Evolutionary conservation across 1,140 invertebrate species (phyloP).

Genomic region (Steinernema feltiae): DNA sequence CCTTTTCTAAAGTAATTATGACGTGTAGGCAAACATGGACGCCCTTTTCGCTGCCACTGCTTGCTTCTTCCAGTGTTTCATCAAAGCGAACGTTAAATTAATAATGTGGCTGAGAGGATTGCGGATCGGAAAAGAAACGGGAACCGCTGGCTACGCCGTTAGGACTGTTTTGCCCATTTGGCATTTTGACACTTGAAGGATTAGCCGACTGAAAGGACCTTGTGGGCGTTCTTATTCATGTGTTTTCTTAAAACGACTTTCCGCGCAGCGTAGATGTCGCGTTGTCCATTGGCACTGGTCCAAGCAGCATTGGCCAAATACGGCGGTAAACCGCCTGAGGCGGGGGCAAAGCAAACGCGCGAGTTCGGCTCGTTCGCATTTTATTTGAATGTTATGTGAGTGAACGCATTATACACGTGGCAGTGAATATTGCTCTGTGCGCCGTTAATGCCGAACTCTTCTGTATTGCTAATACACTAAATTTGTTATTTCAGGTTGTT

Average conservation of each 20-base stretch:
- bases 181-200: too few relatives aligned
- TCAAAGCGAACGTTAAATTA: not conserved
- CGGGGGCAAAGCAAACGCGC: too few relatives aligned
- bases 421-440: not conserved
- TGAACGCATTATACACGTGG: conserved; percentile 8
- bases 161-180: too few relatives aligned
- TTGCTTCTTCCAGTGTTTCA: not conserved
- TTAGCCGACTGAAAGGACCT: too few relatives aligned
- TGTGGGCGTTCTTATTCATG: too few relatives aligned
- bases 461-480: not conserved
- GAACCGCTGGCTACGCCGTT: too few relatives aligned
- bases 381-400: not conserved
- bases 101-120: too few relatives aligned
- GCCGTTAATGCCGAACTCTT: not conserved
- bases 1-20: not conserved
- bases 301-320: not conserved
- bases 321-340: not conserved
- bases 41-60: not conserved
- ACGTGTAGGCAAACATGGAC: not conserved
- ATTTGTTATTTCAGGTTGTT: not conserved
- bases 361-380: not conserved
- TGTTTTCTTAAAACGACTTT: not conserved
- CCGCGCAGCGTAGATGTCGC: not conserved
- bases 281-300: not conserved
- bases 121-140: too few relatives aligned